These are phyloP conservation scores for Sylvilagus bachmani DNA, from an alignment of 2,113 vertebrate species.

Conservation along the genomic window DNA sequence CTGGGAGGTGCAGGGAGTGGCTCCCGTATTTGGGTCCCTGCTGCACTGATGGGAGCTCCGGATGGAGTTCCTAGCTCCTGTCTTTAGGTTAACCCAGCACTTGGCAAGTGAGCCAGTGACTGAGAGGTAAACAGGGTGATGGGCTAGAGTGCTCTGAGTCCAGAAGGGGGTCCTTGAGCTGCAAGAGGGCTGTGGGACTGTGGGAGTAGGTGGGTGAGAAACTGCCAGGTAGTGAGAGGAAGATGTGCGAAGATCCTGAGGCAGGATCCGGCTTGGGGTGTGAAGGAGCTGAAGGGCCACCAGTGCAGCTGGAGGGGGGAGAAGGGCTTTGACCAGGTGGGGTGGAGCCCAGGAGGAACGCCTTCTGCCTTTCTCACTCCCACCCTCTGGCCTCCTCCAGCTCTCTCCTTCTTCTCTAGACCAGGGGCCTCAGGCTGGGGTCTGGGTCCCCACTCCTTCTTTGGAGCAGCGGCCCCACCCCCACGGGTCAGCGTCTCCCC, in stretches of 20 bases:
- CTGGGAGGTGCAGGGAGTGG: no score
- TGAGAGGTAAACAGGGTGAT: not conserved
- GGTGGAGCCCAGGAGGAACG: not conserved
- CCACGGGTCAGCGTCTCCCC: constrained; percentile 80
- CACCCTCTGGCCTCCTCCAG: no score
- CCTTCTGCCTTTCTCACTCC: constrained; percentile 13
- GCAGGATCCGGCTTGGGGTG: not conserved
- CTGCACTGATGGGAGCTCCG: no score
- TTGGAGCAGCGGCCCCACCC: constrained; percentile 82
- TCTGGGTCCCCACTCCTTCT: constrained; percentile 71
- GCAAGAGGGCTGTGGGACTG: not conserved
- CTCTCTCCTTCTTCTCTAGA: no score
- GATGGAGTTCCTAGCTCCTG: no score
- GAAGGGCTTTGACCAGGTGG: not conserved
- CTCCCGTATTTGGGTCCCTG: no score
- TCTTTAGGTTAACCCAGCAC: no score
- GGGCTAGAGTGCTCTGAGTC: not conserved
- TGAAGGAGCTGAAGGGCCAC: not conserved
- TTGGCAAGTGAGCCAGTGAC: no score
- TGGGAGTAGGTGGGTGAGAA: not conserved
- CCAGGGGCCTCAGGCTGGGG: not conserved
- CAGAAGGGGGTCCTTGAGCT: not conserved
- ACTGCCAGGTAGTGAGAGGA: not conserved
- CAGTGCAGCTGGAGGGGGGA: not conserved
- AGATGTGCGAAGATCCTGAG: constrained; percentile 56